Percentiles rank a stretch among this genome's conserved stretches.
Conservation (phyloP, 1,140 invertebrate genomes). For the Lethrus apterus region DNA sequence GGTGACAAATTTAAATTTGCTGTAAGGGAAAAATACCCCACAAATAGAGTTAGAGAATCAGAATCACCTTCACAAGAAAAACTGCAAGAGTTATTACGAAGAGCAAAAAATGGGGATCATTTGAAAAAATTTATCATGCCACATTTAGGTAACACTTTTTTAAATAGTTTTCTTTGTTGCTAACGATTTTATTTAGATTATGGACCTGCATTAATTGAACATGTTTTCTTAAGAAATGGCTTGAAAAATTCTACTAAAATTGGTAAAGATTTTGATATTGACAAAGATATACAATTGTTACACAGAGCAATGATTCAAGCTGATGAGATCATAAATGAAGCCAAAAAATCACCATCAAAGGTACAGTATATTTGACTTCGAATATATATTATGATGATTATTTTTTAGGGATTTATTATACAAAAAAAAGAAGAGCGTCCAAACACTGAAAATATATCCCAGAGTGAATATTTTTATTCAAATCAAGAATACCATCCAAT, state of each 20-base stretch:
- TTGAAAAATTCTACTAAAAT: constrained; percentile 47
- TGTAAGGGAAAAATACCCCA: constrained; percentile 86
- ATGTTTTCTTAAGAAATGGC: constrained; percentile 67
- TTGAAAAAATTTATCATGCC: constrained; percentile 84
- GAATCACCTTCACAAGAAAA: constrained; percentile 42
- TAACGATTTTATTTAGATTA: constrained; percentile 60
- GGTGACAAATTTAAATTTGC: constrained; percentile 89
- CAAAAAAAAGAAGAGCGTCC: constrained; percentile 75
- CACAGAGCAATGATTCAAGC: constrained; percentile 62
- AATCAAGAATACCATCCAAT: constrained; percentile 91
- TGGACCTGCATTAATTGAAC: constrained; percentile 86
- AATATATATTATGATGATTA: neutral
- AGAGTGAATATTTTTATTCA: constrained; percentile 58
- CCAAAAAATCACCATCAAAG: constrained; percentile 45
- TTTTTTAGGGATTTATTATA: constrained; percentile 71
- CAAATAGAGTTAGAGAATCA: constrained; percentile 60
- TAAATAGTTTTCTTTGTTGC: constrained; percentile 5
- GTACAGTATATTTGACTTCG: constrained; percentile 32
- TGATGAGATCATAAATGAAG: constrained; percentile 54
- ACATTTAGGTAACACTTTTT: constrained; percentile 52
- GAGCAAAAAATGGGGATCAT: constrained; percentile 65
- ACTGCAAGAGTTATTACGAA: constrained; percentile 50
- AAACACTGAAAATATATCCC: constrained; percentile 46
- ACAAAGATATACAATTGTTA: constrained; percentile 58
- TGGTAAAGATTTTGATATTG: constrained; percentile 58